Percentiles rank a stretch among this genome's conserved stretches.
phyloP scores from a whole-genome alignment of 2,888 invertebrate species.

The Euplexia lucipara region DNA sequence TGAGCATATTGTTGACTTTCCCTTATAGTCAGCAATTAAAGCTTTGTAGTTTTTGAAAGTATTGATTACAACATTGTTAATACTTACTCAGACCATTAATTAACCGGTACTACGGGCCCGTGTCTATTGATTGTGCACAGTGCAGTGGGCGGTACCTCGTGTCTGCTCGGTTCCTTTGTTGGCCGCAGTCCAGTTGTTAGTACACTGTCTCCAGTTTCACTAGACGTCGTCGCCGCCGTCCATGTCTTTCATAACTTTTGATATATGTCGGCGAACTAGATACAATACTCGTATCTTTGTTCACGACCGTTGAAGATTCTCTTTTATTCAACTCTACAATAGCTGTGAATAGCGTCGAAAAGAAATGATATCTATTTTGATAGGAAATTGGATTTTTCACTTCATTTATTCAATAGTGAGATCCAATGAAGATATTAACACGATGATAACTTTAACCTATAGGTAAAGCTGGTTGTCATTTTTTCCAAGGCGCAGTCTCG shows the following conservation, averaged over 20 bases:
- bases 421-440: no score
- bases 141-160: constrained; percentile 51
- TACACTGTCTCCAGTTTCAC: constrained; percentile 67
- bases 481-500: no score
- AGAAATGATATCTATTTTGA: background rate
- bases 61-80: background rate
- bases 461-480: no score
- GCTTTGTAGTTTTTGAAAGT: background rate
- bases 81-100: background rate
- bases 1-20: no score
- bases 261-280: constrained; percentile 66
- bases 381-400: background rate
- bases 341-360: constrained; percentile 13
- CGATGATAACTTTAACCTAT: no score
- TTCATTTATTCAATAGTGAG: background rate
- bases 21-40: no score
- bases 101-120: background rate
- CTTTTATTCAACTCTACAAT: constrained; percentile 39
- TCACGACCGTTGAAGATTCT: constrained; percentile 29
- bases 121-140: constrained; percentile 39
- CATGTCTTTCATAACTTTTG: constrained; percentile 63
- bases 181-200: constrained; percentile 73
- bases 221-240: constrained; percentile 46
- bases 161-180: constrained; percentile 65
- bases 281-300: constrained; percentile 53